A percentile compares a stretch with the other conserved stretches of the same genome.
phyloP scores from a whole-genome alignment of 2,888 invertebrate species.

The Meteorus colon region DNA sequence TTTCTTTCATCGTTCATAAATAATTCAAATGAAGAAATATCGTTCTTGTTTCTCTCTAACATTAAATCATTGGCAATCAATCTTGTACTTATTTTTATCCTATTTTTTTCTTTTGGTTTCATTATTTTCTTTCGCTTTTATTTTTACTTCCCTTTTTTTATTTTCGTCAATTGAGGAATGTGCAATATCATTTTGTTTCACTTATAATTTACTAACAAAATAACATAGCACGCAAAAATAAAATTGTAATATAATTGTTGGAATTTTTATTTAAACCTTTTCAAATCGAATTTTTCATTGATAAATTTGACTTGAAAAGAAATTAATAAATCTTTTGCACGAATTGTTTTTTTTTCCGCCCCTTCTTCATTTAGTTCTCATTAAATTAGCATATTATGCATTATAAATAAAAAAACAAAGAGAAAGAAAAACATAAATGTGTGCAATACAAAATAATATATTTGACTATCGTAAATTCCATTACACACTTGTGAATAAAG shows the following conservation, averaged over 20 bases:
- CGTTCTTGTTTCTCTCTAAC: constrained; percentile 59
- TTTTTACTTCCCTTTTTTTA: constrained; percentile 20
- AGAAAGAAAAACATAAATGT: constrained; percentile 12
- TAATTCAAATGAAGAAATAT: constrained; percentile 62
- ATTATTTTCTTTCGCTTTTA: neutral
- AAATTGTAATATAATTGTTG: constrained; percentile 11
- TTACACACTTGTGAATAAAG: neutral
- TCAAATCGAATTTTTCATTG: too few relatives aligned
- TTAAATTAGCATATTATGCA: constrained; percentile 23
- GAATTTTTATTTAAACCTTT: neutral
- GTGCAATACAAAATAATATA: constrained; percentile 15
- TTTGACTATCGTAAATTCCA: neutral
- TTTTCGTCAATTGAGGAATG: constrained; percentile 67
- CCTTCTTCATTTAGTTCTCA: neutral
- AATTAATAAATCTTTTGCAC: too few relatives aligned
- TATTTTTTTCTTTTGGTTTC: constrained; percentile 38
- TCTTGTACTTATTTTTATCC: constrained; percentile 69
- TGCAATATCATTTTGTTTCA: constrained; percentile 65
- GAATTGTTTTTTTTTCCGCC: neutral
- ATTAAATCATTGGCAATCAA: constrained; percentile 66
- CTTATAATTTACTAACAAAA: constrained; percentile 51
- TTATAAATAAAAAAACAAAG: neutral
- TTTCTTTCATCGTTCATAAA: constrained; percentile 45
- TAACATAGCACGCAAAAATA: constrained; percentile 40
- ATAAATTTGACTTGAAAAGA: too few relatives aligned